Evolutionary conservation across 2,113 vertebrate species (phyloP).

Genomic region (Salminus brasiliensis): DNA sequence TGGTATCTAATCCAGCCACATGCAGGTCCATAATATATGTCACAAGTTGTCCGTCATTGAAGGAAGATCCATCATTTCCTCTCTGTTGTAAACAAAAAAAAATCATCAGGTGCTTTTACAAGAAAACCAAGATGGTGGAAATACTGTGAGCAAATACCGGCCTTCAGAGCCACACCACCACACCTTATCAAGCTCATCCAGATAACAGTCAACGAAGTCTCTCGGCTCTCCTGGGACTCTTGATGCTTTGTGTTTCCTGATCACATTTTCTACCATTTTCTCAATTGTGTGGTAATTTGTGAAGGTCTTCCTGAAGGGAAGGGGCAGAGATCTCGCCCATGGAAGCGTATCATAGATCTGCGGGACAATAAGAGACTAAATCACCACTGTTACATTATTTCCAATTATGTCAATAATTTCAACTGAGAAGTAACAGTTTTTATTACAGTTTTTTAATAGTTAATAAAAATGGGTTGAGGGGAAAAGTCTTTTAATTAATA

Average conservation of each 20-base stretch:
- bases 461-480: no score
- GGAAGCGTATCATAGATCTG: slow-evolving; percentile 53
- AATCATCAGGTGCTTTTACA: no score
- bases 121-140: background rate
- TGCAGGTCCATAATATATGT: slow-evolving; percentile 44
- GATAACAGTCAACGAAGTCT: slow-evolving; percentile 60
- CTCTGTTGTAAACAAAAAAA: slow-evolving; percentile 37
- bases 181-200: slow-evolving; percentile 61
- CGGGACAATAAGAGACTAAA: background rate
- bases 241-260: slow-evolving; percentile 47
- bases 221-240: slow-evolving; percentile 50
- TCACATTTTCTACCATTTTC: slow-evolving; percentile 34
- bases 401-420: no score
- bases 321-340: slow-evolving; percentile 42
- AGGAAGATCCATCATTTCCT: slow-evolving; percentile 29
- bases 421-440: no score
- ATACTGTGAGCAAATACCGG: background rate
- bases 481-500: no score
- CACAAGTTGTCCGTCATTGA: slow-evolving; percentile 40
- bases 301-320: slow-evolving; percentile 55
- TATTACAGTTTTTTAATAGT: no score
- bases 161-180: background rate
- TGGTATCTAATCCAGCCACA: slow-evolving; percentile 58
- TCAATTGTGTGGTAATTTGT: slow-evolving; percentile 17
- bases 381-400: no score